These are phyloP conservation scores for Petromus typicus DNA, from an alignment of 2,113 vertebrate species.

Conservation along the genomic window DNA sequence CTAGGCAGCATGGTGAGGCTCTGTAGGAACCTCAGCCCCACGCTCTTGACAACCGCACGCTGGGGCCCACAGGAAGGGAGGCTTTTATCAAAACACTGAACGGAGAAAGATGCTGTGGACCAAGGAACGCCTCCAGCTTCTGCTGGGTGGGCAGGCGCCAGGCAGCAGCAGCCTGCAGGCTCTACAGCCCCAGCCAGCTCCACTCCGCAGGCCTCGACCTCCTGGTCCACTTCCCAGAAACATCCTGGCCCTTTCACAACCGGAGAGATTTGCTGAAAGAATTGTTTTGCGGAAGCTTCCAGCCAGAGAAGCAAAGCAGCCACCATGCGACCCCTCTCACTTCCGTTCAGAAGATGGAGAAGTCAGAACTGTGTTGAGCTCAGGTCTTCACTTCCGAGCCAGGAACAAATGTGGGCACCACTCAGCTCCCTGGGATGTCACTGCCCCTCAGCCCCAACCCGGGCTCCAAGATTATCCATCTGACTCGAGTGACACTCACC, in stretches of 20 bases:
- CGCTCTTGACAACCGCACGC: not conserved
- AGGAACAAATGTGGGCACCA: not conserved
- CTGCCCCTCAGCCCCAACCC: not conserved
- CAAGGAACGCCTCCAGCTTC: not conserved
- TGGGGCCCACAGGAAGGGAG: not conserved
- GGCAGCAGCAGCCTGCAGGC: not conserved
- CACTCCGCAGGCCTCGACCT: not conserved
- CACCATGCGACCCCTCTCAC: not conserved
- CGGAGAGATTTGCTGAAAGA: not conserved
- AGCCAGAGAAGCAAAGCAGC: no score
- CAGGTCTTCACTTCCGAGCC: not conserved
- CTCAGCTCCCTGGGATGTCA: not conserved
- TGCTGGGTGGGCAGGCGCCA: not conserved
- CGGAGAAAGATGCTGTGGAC: rapidly evolving
- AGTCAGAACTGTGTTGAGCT: not conserved
- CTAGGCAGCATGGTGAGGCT: no score
- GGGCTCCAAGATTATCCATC: not conserved
- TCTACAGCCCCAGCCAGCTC: not conserved
- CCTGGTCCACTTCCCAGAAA: not conserved
- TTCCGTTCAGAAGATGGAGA: not conserved
- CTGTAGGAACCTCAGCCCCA: no score
- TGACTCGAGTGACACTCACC: no score
- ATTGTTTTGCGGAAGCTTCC: not conserved
- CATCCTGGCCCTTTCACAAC: not conserved
- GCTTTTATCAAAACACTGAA: not conserved